Conservation (phyloP, 2,797 vertebrate genomes). For the Hylomyscus alleni region DNA sequence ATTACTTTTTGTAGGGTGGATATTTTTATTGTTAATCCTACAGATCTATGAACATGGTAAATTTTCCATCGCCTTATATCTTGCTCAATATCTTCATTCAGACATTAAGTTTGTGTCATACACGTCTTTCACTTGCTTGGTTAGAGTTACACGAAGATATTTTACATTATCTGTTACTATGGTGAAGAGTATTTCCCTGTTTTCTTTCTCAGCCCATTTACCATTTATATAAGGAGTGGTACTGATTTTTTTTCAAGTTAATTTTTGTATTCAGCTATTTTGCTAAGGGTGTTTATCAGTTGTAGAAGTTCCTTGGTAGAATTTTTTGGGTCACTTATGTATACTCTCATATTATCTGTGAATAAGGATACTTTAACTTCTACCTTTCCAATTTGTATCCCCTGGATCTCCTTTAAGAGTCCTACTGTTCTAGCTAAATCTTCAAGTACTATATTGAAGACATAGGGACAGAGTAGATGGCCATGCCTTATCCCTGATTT, state of each 20-base stretch:
- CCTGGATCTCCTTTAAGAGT: too few species aligned
- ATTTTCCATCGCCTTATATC: too few species aligned
- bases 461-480: too few species aligned
- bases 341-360: not conserved
- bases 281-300: not conserved
- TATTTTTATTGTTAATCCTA: too few species aligned
- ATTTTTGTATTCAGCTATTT: not conserved
- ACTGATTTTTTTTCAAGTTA: not conserved
- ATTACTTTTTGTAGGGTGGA: too few species aligned
- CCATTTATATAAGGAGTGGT: not conserved
- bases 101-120: not conserved
- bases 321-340: not conserved
- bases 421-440: too few species aligned
- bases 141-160: not conserved
- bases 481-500: too few species aligned
- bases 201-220: not conserved
- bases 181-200: not conserved
- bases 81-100: too few species aligned
- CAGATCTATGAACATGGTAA: too few species aligned
- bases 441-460: too few species aligned
- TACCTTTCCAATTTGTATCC: too few species aligned
- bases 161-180: not conserved
- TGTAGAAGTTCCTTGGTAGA: not conserved
- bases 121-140: not conserved
- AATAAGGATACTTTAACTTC: not conserved